phyloP scores from a whole-genome alignment of 2,113 vertebrate genomes.

The Serinus canaria region DNA sequence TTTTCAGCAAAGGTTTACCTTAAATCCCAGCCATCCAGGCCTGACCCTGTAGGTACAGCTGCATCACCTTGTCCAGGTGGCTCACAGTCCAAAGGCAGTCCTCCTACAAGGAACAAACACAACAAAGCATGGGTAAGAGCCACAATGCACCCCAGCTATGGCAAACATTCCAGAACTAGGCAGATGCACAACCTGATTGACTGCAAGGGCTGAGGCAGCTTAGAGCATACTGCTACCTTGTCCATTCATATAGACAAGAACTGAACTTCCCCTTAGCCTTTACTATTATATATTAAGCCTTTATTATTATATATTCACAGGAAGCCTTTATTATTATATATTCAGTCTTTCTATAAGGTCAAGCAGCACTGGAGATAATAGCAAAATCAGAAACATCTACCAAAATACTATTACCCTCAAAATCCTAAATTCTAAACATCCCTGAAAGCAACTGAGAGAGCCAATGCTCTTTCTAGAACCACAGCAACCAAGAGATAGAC shows the following conservation, averaged over 20 bases:
- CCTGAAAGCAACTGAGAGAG: background rate
- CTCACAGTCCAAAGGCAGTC: background rate
- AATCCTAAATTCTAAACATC: background rate
- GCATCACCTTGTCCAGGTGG: background rate
- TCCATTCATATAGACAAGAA: background rate
- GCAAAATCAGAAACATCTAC: background rate
- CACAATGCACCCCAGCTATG: background rate
- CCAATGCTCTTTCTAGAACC: background rate
- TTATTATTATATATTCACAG: no score
- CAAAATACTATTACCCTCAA: background rate
- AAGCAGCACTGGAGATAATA: background rate
- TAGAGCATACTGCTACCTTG: background rate
- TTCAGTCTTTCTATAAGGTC: background rate
- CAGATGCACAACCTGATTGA: background rate
- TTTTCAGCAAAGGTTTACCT: slow-evolving; percentile 37
- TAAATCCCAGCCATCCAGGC: slow-evolving; percentile 4
- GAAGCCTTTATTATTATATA: background rate
- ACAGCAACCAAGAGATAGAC: background rate
- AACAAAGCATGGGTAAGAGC: background rate
- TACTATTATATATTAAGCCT: background rate
- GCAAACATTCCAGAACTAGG: background rate
- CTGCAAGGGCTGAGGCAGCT: background rate
- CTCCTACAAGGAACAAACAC: background rate
- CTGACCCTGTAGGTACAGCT: background rate
- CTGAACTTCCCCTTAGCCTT: background rate